Percentiles rank a stretch among this genome's conserved stretches.
Conservation (phyloP, 1,140 invertebrate genomes). For the Cotesia chilonis region DNA sequence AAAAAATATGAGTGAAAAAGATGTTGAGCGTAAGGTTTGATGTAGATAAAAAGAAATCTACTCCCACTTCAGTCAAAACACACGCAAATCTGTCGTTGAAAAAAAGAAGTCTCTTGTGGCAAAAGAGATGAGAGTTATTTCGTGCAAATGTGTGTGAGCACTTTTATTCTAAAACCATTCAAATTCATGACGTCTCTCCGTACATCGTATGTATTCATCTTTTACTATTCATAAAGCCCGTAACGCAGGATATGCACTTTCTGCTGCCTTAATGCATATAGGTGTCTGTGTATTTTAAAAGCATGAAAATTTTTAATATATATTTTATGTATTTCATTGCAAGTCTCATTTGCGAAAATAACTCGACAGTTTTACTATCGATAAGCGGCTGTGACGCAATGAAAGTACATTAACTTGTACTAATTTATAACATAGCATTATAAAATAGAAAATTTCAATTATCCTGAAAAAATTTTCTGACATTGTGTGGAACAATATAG, state of each 20-base stretch:
- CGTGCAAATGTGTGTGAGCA: neutral
- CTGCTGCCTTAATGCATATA: neutral
- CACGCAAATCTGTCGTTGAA: neutral
- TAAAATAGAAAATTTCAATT: too few relatives aligned
- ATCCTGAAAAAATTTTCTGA: too few relatives aligned
- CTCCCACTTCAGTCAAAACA: conserved; percentile 4
- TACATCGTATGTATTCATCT: neutral
- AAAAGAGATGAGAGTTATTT: conserved; percentile 13
- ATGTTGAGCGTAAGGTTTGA: conserved; percentile 3
- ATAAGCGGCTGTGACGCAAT: too few relatives aligned
- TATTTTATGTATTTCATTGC: too few relatives aligned
- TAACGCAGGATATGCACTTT: neutral
- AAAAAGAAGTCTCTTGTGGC: conserved; percentile 15
- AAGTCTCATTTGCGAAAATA: too few relatives aligned
- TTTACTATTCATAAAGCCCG: neutral
- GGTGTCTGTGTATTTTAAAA: too few relatives aligned
- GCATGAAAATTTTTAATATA: too few relatives aligned
- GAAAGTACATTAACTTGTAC: too few relatives aligned
- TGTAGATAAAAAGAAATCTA: conserved; percentile 10
- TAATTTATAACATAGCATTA: too few relatives aligned
- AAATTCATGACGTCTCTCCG: neutral
- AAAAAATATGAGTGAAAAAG: conserved; percentile 11
- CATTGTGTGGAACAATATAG: too few relatives aligned
- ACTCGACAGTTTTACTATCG: too few relatives aligned
- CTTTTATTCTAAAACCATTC: conserved; percentile 12